Evolutionary conservation across 2,888 invertebrate species (phyloP).

Genomic region (Mesochorus sp.): DNA sequence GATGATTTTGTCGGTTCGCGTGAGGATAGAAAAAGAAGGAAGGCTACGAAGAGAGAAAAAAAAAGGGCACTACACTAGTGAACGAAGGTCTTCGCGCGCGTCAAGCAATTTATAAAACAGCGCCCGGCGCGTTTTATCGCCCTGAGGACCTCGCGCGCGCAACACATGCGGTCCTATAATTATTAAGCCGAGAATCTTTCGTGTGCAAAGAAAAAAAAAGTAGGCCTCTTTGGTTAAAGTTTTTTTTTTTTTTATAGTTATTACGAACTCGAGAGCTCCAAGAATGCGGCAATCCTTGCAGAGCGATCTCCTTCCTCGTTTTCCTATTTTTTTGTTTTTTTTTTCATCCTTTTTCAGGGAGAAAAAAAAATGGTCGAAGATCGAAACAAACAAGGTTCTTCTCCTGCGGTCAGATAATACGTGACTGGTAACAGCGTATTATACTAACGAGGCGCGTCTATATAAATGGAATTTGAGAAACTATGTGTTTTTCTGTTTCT

Average conservation of each 20-base stretch:
- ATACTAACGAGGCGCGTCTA: conserved; percentile 25
- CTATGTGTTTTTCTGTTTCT: conserved; percentile 14
- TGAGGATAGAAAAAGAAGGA: neutral
- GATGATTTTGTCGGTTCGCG: conserved; percentile 13
- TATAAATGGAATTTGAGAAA: conserved; percentile 18
- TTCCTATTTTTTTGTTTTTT: conserved; percentile 23
- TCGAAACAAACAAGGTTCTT: conserved; percentile 34
- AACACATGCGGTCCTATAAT: conserved; percentile 50
- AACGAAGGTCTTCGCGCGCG: conserved; percentile 33
- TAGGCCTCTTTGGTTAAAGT: conserved; percentile 34
- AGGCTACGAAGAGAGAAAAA: too few relatives aligned
- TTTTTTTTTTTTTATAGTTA: conserved; percentile 43
- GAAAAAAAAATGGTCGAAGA: conserved; percentile 39
- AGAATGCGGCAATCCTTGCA: conserved; percentile 24
- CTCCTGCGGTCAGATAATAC: conserved; percentile 22
- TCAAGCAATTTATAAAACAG: conserved; percentile 56
- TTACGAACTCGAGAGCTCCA: conserved; percentile 36
- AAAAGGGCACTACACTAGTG: neutral
- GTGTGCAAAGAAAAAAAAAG: conserved; percentile 3
- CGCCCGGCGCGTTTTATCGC: conserved; percentile 54
- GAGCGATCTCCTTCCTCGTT: conserved; percentile 22
- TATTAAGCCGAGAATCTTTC: conserved; percentile 51
- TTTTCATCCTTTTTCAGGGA: conserved; percentile 20
- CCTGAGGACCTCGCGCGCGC: conserved; percentile 17
- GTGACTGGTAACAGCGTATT: conserved; percentile 17